Conservation (phyloP, 2,888 invertebrate genomes). For the Epiblema foenella region DNA sequence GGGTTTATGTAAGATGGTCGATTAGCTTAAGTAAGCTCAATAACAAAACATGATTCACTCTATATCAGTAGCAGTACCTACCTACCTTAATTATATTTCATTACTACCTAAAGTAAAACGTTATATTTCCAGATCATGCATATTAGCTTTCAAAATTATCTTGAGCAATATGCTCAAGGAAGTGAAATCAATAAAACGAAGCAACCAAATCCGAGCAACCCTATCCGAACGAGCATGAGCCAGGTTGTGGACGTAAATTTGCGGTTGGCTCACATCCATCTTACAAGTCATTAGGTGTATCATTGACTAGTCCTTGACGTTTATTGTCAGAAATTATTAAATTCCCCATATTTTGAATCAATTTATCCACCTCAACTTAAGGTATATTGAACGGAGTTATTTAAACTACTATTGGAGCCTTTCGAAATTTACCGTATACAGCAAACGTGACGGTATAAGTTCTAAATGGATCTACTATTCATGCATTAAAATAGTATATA, state of each 20-base stretch:
- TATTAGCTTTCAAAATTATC: not conserved
- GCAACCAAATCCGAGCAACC: constrained; percentile 8
- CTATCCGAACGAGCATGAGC: constrained; percentile 28
- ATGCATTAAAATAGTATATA: not conserved
- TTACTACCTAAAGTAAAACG: not conserved
- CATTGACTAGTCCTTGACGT: constrained; percentile 19
- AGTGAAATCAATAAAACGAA: constrained; percentile 3
- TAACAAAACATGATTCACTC: not conserved
- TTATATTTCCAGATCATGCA: not conserved
- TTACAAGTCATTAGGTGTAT: constrained; percentile 47
- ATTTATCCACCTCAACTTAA: not conserved
- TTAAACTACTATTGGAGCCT: not conserved
- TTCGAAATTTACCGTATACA: not conserved
- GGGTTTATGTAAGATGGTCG: too few relatives aligned
- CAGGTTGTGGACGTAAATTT: constrained; percentile 52
- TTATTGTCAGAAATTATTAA: constrained; percentile 17
- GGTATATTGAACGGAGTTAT: not conserved
- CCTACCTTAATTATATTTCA: not conserved
- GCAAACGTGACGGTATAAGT: not conserved
- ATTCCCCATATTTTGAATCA: not conserved
- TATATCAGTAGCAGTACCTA: too few relatives aligned
- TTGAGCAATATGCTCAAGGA: not conserved
- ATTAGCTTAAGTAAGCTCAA: not conserved
- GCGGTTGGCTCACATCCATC: constrained; percentile 52
- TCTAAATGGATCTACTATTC: not conserved